Conservation (phyloP, 2,113 vertebrate genomes). For the Ceyx cyanopectus region DNA sequence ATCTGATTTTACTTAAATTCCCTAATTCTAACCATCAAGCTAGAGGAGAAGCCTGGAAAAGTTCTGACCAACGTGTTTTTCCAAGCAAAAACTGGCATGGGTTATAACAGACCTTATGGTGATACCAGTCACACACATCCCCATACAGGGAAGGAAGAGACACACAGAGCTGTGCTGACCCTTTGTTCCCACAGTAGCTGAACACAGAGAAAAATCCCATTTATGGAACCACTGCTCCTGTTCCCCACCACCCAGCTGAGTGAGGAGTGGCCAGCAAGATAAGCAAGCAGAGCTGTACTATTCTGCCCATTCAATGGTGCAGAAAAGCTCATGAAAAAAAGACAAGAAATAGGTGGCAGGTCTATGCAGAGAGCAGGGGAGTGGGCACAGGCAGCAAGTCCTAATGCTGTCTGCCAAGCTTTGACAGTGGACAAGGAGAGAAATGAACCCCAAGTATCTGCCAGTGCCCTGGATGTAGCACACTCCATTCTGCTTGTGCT, state of each 20-base stretch:
- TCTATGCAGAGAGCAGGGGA: not conserved
- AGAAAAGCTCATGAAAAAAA: not conserved
- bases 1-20: not conserved
- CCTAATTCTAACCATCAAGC: not conserved
- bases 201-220: not conserved
- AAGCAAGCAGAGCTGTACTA: not conserved
- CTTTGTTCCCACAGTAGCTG: not conserved
- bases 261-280: not conserved
- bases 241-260: not conserved
- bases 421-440: not conserved
- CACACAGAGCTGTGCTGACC: not conserved
- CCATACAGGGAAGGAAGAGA: not conserved
- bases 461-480: not conserved
- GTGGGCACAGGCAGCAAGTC: not conserved
- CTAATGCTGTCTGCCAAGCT: not conserved
- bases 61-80: not conserved
- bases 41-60: conserved; percentile 1
- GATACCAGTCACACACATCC: not conserved
- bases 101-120: not conserved
- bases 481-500: accelerated
- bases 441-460: not conserved
- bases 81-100: not conserved
- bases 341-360: not conserved
- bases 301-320: not conserved
- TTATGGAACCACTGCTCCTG: not conserved